A percentile compares a stretch with the other conserved stretches of the same genome.
These are phyloP conservation scores for Alectoris magna DNA, from an alignment of 2,797 vertebrate genomes.

Conservation along the genomic window DNA sequence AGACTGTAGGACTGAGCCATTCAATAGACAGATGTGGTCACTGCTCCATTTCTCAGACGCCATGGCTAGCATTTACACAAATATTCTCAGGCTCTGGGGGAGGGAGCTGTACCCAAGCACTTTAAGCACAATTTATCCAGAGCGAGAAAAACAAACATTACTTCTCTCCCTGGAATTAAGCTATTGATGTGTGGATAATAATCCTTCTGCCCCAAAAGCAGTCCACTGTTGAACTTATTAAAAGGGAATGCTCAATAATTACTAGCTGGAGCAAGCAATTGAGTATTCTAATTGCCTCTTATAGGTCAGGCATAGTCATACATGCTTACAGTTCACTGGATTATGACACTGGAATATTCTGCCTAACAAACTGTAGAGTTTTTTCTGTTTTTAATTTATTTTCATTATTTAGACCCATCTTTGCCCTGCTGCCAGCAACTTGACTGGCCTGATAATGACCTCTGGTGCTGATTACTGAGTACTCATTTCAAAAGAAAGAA, in stretches of 20 bases:
- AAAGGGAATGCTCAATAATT: conserved; percentile 13
- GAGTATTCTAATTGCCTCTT: not conserved
- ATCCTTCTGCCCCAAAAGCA: conserved; percentile 9
- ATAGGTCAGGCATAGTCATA: not conserved
- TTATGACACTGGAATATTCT: not conserved
- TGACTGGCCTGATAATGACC: not conserved
- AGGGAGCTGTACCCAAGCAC: conserved; percentile 19
- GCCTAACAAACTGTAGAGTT: not conserved
- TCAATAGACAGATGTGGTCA: conserved; percentile 43
- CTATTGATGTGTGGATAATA: conserved; percentile 27
- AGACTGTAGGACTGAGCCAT: conserved; percentile 27
- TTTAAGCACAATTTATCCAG: conserved; percentile 12
- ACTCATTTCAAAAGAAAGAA: not conserved
- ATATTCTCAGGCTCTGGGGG: conserved; percentile 21
- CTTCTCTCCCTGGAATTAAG: conserved; percentile 22
- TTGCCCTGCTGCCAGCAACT: not conserved
- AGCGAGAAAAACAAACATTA: conserved; percentile 34
- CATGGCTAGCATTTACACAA: conserved; percentile 30
- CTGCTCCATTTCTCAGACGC: conserved; percentile 23
- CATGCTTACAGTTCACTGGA: not conserved
- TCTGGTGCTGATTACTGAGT: not conserved
- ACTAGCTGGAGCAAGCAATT: not conserved
- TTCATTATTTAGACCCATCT: not conserved
- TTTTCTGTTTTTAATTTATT: not conserved
- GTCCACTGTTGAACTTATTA: not conserved